Conservation (phyloP, 1,140 invertebrate genomes). For the Maniola jurtina region DNA sequence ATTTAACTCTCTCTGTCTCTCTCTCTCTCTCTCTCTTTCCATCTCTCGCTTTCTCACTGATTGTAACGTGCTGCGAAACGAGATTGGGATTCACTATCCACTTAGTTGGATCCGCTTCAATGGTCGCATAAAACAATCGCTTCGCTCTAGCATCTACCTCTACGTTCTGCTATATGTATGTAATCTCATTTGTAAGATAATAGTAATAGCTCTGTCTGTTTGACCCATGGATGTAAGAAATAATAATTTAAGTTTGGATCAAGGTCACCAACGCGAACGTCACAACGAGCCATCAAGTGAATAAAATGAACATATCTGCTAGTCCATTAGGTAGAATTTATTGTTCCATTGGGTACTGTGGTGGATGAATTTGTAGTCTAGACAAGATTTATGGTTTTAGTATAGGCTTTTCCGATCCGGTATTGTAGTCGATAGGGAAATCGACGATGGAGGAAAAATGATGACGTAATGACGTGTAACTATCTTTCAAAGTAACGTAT, state of each 20-base stretch:
- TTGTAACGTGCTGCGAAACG: too few relatives aligned
- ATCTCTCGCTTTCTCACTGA: too few relatives aligned
- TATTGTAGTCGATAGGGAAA: not conserved
- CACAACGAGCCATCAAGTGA: slow-evolving; percentile 21
- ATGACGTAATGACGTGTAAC: not conserved
- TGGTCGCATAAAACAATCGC: too few relatives aligned
- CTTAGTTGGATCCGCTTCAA: too few relatives aligned
- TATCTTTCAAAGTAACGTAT: too few relatives aligned
- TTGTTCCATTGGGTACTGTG: slow-evolving; percentile 28
- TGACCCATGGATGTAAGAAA: not conserved
- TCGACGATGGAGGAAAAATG: not conserved
- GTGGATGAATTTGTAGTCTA: slow-evolving; percentile 25
- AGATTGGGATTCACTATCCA: too few relatives aligned
- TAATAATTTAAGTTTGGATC: slow-evolving; percentile 13
- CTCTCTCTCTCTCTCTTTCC: too few relatives aligned
- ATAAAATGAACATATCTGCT: slow-evolving; percentile 29
- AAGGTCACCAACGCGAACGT: slow-evolving; percentile 15
- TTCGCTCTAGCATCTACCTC: too few relatives aligned
- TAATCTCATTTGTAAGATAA: too few relatives aligned
- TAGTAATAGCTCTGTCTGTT: too few relatives aligned
- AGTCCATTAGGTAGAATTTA: slow-evolving; percentile 29
- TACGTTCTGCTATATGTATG: too few relatives aligned
- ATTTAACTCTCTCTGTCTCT: too few relatives aligned
- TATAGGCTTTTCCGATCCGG: slow-evolving; percentile 25
- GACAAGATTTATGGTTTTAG: slow-evolving; percentile 24